Base-by-base conservation (phyloP, 2,113 vertebrate species). In the Chinchilla lanigera region DNA sequence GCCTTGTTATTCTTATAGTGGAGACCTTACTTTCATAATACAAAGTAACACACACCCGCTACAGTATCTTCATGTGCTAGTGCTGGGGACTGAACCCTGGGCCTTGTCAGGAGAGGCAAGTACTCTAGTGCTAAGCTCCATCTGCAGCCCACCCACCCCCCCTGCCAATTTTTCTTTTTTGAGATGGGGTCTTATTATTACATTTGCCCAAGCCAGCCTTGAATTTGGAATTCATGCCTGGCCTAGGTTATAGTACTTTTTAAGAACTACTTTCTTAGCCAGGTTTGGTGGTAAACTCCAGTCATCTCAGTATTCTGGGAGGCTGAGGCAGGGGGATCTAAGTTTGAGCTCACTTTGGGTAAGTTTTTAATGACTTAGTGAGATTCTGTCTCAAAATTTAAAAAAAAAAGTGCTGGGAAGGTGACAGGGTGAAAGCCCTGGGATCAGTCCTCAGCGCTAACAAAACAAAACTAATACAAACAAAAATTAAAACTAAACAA, bases 1-100 rank as follows among this genome's bases (percentile, higher is more conserved):
- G 85, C 35, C 20, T 89, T 86, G 89, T 35, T 89, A 7, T 87
- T 89, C 94, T 95, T 82, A 56, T 86, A 90, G n/a, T 38, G 47
- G 65, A 86, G 56, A 90, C 52, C 50, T 89, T 12, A 71, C 58
- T 87, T 84, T 88, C 10, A 78, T 44, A 44, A 73, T 58, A 47
- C 61, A 82, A 22, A 65, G 58, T 82, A 86, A 20, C 16, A 4
- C 41, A 20, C 20, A 60, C 24, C 38, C 1, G 22, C 20, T 26
- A 6, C 75, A 50, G 38, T 44, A 47, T 50, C 75, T 78, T 47
- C 16, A 52, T 75, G 41, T 52, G 75, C 41, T 77, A 33, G 44
- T 33, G 47, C 14, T 78, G 41, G 28, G 71, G 11, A 30, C 24
- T 5, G 24, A 47, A 47, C 41, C 41, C 28, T 19, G 44, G 44